These are phyloP conservation scores for Drosophila athabasca DNA, from an alignment of 1,140 invertebrate genomes.

Conservation along the genomic window DNA sequence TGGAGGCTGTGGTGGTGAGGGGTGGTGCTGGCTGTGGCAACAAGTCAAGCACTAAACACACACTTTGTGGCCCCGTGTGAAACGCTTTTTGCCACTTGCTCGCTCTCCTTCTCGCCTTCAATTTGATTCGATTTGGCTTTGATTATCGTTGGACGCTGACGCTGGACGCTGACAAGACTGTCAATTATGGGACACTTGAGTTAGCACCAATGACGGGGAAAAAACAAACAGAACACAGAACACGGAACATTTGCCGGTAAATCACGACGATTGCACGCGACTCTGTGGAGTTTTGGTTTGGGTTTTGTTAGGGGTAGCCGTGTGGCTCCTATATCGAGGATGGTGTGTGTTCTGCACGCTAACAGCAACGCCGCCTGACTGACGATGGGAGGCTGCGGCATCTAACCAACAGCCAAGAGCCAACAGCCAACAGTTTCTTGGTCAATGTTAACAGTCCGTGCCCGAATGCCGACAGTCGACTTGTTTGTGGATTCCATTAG, in stretches of 20 bases:
- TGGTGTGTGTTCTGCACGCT: conserved; percentile 71
- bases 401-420: neutral
- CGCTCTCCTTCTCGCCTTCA: neutral
- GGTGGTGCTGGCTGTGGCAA: conserved; percentile 23
- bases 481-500: conserved; percentile 67
- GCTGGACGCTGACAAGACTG: conserved; percentile 16
- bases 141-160: neutral
- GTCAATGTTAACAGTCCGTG: conserved; percentile 65
- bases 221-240: conserved; percentile 31
- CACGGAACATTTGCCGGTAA: conserved; percentile 34
- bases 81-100: neutral
- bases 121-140: conserved; percentile 29
- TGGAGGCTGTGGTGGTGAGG: too few relatives aligned
- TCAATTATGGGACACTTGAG: conserved; percentile 53
- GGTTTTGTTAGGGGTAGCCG: too few relatives aligned
- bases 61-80: conserved; percentile 4
- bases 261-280: conserved; percentile 45
- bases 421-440: conserved; percentile 51
- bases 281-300: neutral
- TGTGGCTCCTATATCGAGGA: conserved; percentile 11
- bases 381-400: conserved; percentile 61
- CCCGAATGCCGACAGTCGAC: conserved; percentile 52
- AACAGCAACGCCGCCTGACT: conserved; percentile 78
- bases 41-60: conserved; percentile 47
- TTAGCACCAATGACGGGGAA: conserved; percentile 32